phyloP scores from a whole-genome alignment of 2,888 invertebrate genomes.

The Cheilosia urbana region DNA sequence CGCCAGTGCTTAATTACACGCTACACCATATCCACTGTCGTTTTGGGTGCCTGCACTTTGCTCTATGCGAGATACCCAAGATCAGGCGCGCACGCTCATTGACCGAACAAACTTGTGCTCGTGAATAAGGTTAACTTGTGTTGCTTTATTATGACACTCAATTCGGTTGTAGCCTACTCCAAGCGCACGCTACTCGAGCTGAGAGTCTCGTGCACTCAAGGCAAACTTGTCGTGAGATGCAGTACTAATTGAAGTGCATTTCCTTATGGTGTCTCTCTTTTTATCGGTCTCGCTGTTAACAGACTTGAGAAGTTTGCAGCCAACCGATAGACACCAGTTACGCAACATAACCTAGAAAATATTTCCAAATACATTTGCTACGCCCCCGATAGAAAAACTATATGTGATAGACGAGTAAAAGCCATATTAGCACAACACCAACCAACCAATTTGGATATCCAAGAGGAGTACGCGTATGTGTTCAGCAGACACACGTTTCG shows the following conservation, averaged over 20 bases:
- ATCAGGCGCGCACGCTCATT: conserved; percentile 53
- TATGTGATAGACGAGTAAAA: conserved; percentile 16
- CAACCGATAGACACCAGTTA: not conserved
- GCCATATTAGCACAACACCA: conserved; percentile 7
- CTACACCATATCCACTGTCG: conserved; percentile 5
- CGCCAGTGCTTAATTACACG: conserved; percentile 30
- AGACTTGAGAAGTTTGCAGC: not conserved
- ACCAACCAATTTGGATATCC: conserved; percentile 12
- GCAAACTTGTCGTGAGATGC: conserved; percentile 31
- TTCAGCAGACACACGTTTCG: conserved; percentile 45
- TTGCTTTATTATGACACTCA: conserved; percentile 63
- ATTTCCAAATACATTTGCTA: conserved; percentile 20
- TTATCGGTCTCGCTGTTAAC: not conserved
- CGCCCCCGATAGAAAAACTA: not conserved
- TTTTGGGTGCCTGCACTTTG: conserved; percentile 27
- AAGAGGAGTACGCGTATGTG: conserved; percentile 2
- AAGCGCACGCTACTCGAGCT: not conserved
- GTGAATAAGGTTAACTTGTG: conserved; percentile 70
- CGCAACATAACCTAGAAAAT: conserved; percentile 10
- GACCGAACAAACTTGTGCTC: conserved; percentile 48
- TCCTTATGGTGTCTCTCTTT: conserved; percentile 30
- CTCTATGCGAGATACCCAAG: conserved; percentile 35
- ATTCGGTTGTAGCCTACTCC: conserved; percentile 42
- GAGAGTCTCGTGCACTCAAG: conserved; percentile 45
- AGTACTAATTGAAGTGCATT: conserved; percentile 33